A percentile compares a stretch with the other conserved stretches of the same genome.
Conservation (phyloP, 2,888 invertebrate species). For the Drosophila flavopinicola region DNA sequence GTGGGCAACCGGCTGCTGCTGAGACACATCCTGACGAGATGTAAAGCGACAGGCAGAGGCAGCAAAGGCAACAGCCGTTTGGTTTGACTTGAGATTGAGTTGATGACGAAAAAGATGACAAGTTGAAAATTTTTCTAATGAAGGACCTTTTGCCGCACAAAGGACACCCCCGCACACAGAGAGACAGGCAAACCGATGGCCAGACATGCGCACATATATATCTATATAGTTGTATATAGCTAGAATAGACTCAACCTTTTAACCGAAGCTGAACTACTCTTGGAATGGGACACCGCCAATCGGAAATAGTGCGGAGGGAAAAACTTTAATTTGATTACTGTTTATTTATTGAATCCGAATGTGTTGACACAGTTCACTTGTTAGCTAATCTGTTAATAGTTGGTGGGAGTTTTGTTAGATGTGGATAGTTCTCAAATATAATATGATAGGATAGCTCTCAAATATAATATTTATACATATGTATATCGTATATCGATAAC, state of each 20-base stretch:
- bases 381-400: not conserved
- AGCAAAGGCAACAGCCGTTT: constrained; percentile 67
- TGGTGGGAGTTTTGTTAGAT: not conserved
- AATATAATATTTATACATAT: not conserved
- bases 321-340: not conserved
- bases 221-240: constrained; percentile 4
- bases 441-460: not conserved
- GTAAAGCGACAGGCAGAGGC: constrained; percentile 68
- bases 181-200: constrained; percentile 37
- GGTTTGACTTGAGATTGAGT: constrained; percentile 78
- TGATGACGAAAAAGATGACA: constrained; percentile 81
- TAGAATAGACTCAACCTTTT: not conserved
- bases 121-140: constrained; percentile 81
- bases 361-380: not conserved
- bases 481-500: no score
- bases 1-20: constrained; percentile 11
- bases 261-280: constrained; percentile 30
- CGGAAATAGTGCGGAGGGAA: not conserved
- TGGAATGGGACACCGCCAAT: not conserved
- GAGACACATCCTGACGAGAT: constrained; percentile 65
- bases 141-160: constrained; percentile 76
- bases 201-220: constrained; percentile 27
- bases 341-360: not conserved
- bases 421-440: not conserved
- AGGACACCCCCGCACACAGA: constrained; percentile 49